Conservation (phyloP, 2,888 invertebrate species). For the Leptarthrus brevirostris region DNA sequence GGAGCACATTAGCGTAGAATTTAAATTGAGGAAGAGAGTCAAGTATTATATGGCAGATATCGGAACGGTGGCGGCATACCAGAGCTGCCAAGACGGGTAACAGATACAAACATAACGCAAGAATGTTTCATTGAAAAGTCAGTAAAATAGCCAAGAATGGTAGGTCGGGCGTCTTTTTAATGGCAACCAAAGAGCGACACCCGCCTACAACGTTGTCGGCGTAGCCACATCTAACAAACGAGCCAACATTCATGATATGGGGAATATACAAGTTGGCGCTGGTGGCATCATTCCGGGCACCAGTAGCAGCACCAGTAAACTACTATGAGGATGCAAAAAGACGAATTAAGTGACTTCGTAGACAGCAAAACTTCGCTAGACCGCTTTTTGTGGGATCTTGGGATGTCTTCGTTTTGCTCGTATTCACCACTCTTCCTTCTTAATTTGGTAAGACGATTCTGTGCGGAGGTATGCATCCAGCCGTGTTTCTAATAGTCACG, state of each 20-base stretch:
- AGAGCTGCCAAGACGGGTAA: neutral
- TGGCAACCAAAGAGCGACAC: slow-evolving; percentile 15
- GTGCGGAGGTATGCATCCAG: neutral
- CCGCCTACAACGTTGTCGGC: slow-evolving; percentile 24
- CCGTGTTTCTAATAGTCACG: slow-evolving; percentile 15
- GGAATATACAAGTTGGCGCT: slow-evolving; percentile 1
- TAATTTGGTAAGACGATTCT: slow-evolving; percentile 5
- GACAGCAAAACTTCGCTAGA: neutral
- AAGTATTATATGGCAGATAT: neutral
- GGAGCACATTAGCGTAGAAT: slow-evolving; percentile 47
- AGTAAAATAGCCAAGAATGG: slow-evolving; percentile 5
- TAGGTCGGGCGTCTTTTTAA: slow-evolving; percentile 4
- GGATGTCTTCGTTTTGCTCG: slow-evolving; percentile 5
- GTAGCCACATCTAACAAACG: slow-evolving; percentile 3
- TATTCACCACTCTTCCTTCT: neutral
- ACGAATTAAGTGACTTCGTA: slow-evolving; percentile 8
- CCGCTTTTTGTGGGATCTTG: neutral
- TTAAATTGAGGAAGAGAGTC: slow-evolving; percentile 44
- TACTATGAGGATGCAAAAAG: slow-evolving; percentile 1
- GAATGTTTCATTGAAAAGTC: slow-evolving; percentile 25
- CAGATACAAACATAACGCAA: slow-evolving; percentile 13
- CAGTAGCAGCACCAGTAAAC: slow-evolving; percentile 4
- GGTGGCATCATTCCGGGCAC: slow-evolving; percentile 4
- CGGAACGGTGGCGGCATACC: neutral
- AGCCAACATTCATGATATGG: slow-evolving; percentile 11